phyloP scores from a whole-genome alignment of 2,888 invertebrate genomes.

The Mythimna vitellina region DNA sequence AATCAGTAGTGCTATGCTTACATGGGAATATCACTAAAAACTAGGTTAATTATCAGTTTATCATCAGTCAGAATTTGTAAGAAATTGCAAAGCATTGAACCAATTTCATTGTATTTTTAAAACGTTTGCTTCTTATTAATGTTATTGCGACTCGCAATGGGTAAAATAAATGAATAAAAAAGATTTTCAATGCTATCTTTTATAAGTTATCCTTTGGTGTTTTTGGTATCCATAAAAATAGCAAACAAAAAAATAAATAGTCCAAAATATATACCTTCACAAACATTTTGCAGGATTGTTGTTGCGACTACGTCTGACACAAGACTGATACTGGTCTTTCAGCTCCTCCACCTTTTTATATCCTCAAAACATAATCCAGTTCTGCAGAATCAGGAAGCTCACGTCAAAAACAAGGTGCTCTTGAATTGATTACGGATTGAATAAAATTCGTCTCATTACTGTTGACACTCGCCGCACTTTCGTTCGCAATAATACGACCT shows the following conservation, averaged over 20 bases:
- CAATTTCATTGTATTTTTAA: constrained; percentile 6
- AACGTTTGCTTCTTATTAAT: constrained; percentile 26
- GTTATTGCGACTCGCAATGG: constrained; percentile 23
- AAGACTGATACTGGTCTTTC: constrained; percentile 68
- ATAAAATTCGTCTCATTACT: constrained; percentile 54
- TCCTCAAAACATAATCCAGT: constrained; percentile 61
- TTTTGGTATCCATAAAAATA: not conserved
- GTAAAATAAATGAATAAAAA: constrained; percentile 11
- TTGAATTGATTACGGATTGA: constrained; percentile 58
- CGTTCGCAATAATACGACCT: constrained; percentile 40
- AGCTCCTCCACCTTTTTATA: constrained; percentile 73
- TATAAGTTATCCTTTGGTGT: not conserved
- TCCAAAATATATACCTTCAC: constrained; percentile 76
- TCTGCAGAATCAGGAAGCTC: constrained; percentile 69
- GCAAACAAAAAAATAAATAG: not conserved
- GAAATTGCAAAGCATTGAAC: constrained; percentile 22
- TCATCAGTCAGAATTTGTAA: not conserved
- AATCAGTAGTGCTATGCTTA: too few relatives aligned
- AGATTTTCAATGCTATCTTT: not conserved
- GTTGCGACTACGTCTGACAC: constrained; percentile 78
- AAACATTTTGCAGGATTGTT: constrained; percentile 77
- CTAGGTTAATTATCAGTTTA: not conserved
- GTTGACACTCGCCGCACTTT: constrained; percentile 41
- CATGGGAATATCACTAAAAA: not conserved
- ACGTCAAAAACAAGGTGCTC: constrained; percentile 46